Base-by-base conservation (phyloP, 64 coral and sea anemone species). In the Platygyra sinensis region DNA sequence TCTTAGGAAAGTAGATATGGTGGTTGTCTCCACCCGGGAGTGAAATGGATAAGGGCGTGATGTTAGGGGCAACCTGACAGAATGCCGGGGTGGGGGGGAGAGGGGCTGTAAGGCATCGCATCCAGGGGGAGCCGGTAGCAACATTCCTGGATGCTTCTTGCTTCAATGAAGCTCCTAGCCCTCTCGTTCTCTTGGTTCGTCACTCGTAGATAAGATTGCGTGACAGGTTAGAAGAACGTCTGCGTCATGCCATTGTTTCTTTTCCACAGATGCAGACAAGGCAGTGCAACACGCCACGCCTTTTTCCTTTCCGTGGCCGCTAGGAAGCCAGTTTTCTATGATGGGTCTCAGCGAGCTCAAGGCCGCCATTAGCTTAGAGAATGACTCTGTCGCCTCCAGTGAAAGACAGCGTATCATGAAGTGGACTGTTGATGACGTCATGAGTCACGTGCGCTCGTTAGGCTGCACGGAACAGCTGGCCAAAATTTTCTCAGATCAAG, bases 401-500 rank as follows among this genome's bases (percentile, higher is more conserved):
- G 90, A 92, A 76, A 77, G 80, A 28, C 62, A 87, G 22, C 77
- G 73, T 10, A 92, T 92, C 36, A 81, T 84, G 60, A 92, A 92
- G 39, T 92, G 90, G 90, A 92, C 83, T 22, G 49, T 87, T 49
- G 90, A 92, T 60, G 77, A 92, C 64, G 90, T 92, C 18, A 77
- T 87, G 75, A 92, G 86, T 78, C 90, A 92, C 52, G 90, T 92
- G 64, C 17, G 60, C 17, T 64, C 82, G 6, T 52, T 92, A 11
- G 72, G 90, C 27, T 91, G 89, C 33, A 8, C 62, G 19, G 90
- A 92, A 14, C 90, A 92, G 60, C 33, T 36, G 33, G 90, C 90
- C 17, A 92, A 92, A 32, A 39, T 92, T 4, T 92, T 92, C 60
- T 74, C 60, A 33, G 71, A 92, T 29, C 67, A 90, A 79, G 89